phyloP scores from a whole-genome alignment of 2,797 vertebrate species.

The Lophotriccus pileatus region DNA sequence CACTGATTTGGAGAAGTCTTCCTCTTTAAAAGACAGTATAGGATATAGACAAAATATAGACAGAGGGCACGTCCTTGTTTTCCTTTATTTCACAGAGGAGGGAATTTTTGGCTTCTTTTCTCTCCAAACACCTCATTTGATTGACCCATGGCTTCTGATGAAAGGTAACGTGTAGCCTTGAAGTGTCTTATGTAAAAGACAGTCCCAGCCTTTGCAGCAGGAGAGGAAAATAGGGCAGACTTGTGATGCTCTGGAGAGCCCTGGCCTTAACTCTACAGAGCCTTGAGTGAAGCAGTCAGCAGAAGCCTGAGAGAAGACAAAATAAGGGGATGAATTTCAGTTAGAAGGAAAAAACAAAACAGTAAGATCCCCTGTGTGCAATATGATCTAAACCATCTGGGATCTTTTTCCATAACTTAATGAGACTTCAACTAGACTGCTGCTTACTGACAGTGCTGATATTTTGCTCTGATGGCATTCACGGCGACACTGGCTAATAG shows the following conservation, averaged over 20 bases:
- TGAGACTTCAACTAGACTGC: background rate
- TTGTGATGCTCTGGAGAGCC: background rate
- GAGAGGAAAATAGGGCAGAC: background rate
- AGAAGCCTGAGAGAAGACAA: background rate
- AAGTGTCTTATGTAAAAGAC: background rate
- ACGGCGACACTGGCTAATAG: background rate
- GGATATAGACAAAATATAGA: background rate
- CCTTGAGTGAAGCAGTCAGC: accelerated
- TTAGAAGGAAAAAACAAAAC: background rate
- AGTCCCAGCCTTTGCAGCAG: background rate
- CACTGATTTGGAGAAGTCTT: background rate
- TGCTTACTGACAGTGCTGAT: background rate
- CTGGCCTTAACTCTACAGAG: background rate
- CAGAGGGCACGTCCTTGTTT: background rate
- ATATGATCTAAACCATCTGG: background rate
- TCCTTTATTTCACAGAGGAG: background rate
- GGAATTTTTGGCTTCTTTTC: background rate
- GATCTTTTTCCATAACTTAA: background rate
- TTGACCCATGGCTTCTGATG: background rate
- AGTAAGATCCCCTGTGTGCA: background rate
- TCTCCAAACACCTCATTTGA: background rate
- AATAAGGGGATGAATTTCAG: background rate
- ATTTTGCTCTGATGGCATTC: background rate
- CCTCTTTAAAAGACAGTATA: background rate
- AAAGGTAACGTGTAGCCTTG: background rate